Evolutionary conservation across 2,888 invertebrate genomes (phyloP), one percentile per base, ranked within the genome.

Genomic region (Syrphus vitripennis): DNA sequence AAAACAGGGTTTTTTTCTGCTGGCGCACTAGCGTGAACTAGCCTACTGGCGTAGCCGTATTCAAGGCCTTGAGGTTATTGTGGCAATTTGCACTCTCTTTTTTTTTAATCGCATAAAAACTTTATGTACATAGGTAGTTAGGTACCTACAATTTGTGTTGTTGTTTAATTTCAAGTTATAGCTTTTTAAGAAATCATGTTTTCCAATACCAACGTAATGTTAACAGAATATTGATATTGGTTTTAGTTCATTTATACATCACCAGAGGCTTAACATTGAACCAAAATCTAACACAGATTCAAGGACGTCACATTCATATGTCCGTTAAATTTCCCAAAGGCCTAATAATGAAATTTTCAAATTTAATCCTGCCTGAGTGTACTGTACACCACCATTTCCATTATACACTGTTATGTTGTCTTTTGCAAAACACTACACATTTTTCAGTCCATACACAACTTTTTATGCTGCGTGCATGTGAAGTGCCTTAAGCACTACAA

Each of bases 301-400:
- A 82, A 74, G 78, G 87, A 88, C 57, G 76, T 78, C 88, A 89
- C 89, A 90, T 89, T 91, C 90, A 91, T 90, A 90, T 90, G 89
- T 89, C 90, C 90, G 90, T 90, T 90, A 91, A 91, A 91, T 91
- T 91, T 91, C 91, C 91, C 91, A 90, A 72, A 89, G 91, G 91
- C 89, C 90, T 91, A 91, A 90, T 91, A 91, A 90, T 91, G 91
- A 91, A 90, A 90, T 84, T 84, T 80, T 53, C 76, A 76, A 80
- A 67, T 76, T 80, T 61, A 75, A 70, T 50, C 75, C 50, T 67
- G 21, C n/a, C 3, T 12, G 9, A 9, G 6, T 31, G 9, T 4
- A n/a, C 14, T 14, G 40, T 40, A 42, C 7, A 16, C 6, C 19
- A 24, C 1, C 14, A 57, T 19, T 55, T 12, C 21, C 26, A 57